These are phyloP conservation scores for Microcebus griseorufus DNA, from an alignment of 2,113 vertebrate genomes.

Conservation along the genomic window DNA sequence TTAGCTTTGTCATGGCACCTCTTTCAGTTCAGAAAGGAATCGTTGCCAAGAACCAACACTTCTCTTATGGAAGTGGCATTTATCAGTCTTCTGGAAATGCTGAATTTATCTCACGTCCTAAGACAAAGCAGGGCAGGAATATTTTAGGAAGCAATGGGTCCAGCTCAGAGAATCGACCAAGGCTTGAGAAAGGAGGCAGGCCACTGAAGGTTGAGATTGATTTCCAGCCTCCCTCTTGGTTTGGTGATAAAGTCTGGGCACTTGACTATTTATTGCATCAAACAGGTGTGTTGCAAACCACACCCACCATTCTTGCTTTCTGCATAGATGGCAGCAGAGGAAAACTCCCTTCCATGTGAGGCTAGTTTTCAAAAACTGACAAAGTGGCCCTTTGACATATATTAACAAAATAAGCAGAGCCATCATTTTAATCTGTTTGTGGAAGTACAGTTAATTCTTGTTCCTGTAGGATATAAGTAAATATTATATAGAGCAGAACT, in stretches of 20 bases:
- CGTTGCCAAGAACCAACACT: background rate
- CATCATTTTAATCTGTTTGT: slow-evolving; percentile 10
- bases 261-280: background rate
- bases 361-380: background rate
- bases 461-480: background rate
- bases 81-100: background rate
- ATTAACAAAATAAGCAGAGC: background rate
- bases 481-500: background rate
- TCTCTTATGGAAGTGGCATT: background rate
- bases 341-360: background rate
- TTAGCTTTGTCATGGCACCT: background rate
- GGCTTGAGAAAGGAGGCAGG: background rate
- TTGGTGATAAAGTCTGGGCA: background rate
- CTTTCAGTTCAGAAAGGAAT: background rate
- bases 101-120: background rate
- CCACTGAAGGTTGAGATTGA: background rate
- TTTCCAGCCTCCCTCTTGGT: background rate
- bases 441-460: background rate
- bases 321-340: background rate
- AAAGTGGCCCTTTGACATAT: background rate
- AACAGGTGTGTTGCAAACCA: background rate
- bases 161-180: background rate
- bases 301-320: background rate
- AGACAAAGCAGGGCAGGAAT: background rate
- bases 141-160: background rate